Percentiles rank a stretch among this genome's conserved stretches.
phyloP scores from a whole-genome alignment of 2,888 invertebrate species.

The Amphipyra tragopoginis region DNA sequence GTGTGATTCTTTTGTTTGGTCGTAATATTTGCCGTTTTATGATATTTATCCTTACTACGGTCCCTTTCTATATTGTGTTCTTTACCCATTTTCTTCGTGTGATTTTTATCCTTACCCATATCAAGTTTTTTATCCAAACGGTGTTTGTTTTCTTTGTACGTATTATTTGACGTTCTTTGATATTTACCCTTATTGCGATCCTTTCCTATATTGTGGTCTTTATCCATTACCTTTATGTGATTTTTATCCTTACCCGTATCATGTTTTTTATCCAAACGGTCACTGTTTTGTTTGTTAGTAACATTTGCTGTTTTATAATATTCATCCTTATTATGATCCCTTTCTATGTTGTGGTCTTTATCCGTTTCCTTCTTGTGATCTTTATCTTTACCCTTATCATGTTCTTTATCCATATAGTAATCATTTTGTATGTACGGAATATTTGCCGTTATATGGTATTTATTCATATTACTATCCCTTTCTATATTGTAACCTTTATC shows the following conservation, averaged over 20 bases:
- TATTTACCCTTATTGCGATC: not conserved
- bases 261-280: not conserved
- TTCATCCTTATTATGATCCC: not conserved
- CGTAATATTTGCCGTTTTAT: too few relatives aligned
- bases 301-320: not conserved
- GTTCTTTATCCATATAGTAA: too few relatives aligned
- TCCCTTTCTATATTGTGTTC: too few relatives aligned
- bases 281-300: not conserved
- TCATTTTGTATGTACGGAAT: too few relatives aligned
- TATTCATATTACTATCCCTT: not conserved
- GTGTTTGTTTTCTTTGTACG: not conserved
- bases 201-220: not conserved
- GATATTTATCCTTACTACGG: too few relatives aligned
- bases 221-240: not conserved
- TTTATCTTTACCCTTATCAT: not conserved
- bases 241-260: not conserved
- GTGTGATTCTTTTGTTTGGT: too few relatives aligned
- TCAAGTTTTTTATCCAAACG: not conserved
- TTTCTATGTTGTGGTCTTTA: not conserved
- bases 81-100: too few relatives aligned
- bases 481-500: not conserved
- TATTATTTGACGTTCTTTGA: not conserved
- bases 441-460: too few relatives aligned
- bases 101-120: too few relatives aligned
- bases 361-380: not conserved